A percentile compares a stretch with the other conserved stretches of the same genome.
Conservation (phyloP, 2,797 vertebrate species). For the Halcyon chelicuti region DNA sequence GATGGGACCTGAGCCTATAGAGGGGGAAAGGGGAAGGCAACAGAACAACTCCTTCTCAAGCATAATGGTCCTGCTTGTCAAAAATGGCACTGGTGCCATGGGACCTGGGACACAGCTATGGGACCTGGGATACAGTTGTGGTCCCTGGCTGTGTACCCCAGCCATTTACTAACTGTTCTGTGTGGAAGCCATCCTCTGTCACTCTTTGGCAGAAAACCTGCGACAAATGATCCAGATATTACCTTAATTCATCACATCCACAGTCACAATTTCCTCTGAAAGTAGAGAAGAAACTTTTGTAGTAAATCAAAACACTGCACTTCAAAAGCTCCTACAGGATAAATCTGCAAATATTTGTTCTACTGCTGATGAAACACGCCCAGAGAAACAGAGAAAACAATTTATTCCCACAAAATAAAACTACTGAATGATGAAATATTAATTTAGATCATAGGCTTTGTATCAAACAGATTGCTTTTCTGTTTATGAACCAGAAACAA, state of each 20-base stretch:
- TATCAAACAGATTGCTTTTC: conserved; percentile 22
- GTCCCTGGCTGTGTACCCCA: fast-evolving
- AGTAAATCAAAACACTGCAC: neutral
- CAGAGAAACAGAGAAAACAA: conserved; percentile 39
- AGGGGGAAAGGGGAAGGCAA: neutral
- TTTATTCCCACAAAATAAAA: conserved; percentile 53
- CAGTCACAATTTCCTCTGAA: neutral
- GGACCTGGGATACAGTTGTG: neutral
- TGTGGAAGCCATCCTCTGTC: neutral
- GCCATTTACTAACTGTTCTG: neutral
- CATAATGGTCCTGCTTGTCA: neutral
- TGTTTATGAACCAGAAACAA: conserved; percentile 28
- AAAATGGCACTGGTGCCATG: fast-evolving
- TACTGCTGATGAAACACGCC: neutral
- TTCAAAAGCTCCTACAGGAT: neutral
- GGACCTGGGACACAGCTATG: neutral
- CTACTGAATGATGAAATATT: conserved; percentile 1
- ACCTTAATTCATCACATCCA: neutral
- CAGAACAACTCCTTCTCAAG: neutral
- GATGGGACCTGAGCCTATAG: neutral
- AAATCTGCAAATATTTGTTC: conserved; percentile 11
- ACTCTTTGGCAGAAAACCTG: neutral
- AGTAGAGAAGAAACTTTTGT: neutral
- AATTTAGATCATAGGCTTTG: conserved; percentile 28
- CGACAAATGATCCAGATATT: neutral